phyloP scores from a whole-genome alignment of 1,140 invertebrate species.

The Meloidogyne hapla region DNA sequence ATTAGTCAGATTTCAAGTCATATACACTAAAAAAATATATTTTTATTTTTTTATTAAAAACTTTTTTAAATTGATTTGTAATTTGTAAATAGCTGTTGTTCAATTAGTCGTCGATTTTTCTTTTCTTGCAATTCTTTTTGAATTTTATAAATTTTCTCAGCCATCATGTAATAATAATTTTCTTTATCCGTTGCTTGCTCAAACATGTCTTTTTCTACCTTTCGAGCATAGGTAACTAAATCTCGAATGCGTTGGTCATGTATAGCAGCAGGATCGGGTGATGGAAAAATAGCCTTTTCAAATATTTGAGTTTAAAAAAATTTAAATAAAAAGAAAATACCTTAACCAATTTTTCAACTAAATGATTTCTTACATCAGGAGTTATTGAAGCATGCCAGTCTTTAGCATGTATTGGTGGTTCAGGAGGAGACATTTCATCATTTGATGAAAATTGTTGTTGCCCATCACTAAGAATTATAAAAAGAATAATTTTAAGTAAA shows the following conservation, averaged over 20 bases:
- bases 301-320: background rate
- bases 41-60: too few species aligned
- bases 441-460: slow-evolving; percentile 64
- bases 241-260: slow-evolving; percentile 93
- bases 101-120: slow-evolving; percentile 80
- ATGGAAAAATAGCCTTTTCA: slow-evolving; percentile 86
- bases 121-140: slow-evolving; percentile 89
- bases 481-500: too few species aligned
- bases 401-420: slow-evolving; percentile 68
- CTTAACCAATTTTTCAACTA: slow-evolving; percentile 98
- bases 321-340: background rate
- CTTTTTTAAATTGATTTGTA: too few species aligned
- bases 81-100: slow-evolving; percentile 54
- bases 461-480: slow-evolving; percentile 39
- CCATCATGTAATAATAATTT: slow-evolving; percentile 95
- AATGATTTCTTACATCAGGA: slow-evolving; percentile 91
- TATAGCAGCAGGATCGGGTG: slow-evolving; percentile 85
- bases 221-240: slow-evolving; percentile 92
- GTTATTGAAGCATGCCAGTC: slow-evolving; percentile 97
- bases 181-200: slow-evolving; percentile 91
- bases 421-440: slow-evolving; percentile 50
- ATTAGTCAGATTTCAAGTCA: too few species aligned
- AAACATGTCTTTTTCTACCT: slow-evolving; percentile 99
- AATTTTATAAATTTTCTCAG: slow-evolving; percentile 99
- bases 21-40: too few species aligned